A percentile compares a stretch with the other conserved stretches of the same genome.
phyloP scores from a whole-genome alignment of 2,113 vertebrate species.

The Mus spicilegus region DNA sequence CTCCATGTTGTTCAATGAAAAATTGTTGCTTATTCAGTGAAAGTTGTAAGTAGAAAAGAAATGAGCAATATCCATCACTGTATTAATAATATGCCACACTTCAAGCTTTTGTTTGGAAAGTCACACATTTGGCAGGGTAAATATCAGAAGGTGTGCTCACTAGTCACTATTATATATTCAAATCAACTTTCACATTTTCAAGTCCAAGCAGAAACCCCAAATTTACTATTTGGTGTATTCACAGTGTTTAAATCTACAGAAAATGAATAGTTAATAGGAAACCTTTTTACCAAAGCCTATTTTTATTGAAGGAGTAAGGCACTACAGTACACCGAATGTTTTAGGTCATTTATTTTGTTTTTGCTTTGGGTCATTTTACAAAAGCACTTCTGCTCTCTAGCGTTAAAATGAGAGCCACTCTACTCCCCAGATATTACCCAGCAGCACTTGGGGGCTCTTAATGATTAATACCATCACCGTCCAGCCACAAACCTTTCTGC shows the following conservation, averaged over 20 bases:
- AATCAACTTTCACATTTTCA: slow-evolving; percentile 71
- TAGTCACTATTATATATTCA: slow-evolving; percentile 61
- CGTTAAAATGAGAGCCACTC: slow-evolving; percentile 92
- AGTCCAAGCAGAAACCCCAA: slow-evolving; percentile 27
- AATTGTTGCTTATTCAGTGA: slow-evolving; percentile 64
- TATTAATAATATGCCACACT: slow-evolving; percentile 66
- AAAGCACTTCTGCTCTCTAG: slow-evolving; percentile 90
- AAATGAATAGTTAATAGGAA: slow-evolving; percentile 83
- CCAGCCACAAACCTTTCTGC: slow-evolving; percentile 99
- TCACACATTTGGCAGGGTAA: slow-evolving; percentile 56
- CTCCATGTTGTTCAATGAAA: slow-evolving; percentile 56
- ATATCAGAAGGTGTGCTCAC: slow-evolving; percentile 28
- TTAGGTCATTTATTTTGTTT: slow-evolving; percentile 96
- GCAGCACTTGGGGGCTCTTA: slow-evolving; percentile 93
- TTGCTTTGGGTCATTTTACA: slow-evolving; percentile 94
- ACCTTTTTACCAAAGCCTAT: slow-evolving; percentile 72
- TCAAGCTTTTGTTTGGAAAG: slow-evolving; percentile 70
- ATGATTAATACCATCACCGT: slow-evolving; percentile 99
- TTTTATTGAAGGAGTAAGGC: slow-evolving; percentile 79
- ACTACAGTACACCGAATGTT: slow-evolving; percentile 87
- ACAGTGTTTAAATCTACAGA: slow-evolving; percentile 71
- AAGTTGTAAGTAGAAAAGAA: slow-evolving; percentile 61
- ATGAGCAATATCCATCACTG: slow-evolving; percentile 28
- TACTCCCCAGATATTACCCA: slow-evolving; percentile 94
- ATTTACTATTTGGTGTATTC: slow-evolving; percentile 46